Evolutionary conservation across 2,113 vertebrate genomes (phyloP), one percentile per base, ranked within the genome.

Genomic region (Myrmecophaga tridactyla): DNA sequence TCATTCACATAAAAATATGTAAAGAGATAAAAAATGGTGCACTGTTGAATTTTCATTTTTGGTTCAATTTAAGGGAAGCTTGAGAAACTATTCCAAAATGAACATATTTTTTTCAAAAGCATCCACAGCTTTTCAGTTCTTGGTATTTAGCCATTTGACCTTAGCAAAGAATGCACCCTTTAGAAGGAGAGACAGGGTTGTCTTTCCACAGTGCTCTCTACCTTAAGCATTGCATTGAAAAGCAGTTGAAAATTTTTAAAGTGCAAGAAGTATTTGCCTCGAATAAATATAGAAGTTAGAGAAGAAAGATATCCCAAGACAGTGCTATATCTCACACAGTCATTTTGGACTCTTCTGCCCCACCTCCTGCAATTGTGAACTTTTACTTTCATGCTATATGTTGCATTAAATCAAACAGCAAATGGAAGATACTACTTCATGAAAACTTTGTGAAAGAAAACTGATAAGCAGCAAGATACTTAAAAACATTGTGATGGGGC

Each of bases 1-100:
- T 97, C 73, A 97, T 97, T 96, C 60, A 94, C 60, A 97, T 97
- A 98, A 98, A 97, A 98, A 89, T 97, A 96, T 87, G 39, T 92
- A 97, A 96, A 92, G 56, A 93, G 94, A 92, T 86, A 94, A 56
- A 94, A 98, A 98, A 90, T 53, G 82, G 58, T 63, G 81, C 93
- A 93, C 70, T 95, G 97, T 96, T 98, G 95, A 98, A 91, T 97
- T 86, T 95, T 97, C 90, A 97, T 69, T 95, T 97, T 25, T 94
- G 34, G 48, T 94, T 96, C 78, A 78, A 69, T 87, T 34, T 96
- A 95, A 90, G 72, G 18, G 77, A 98, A 6, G 81, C 43, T 90
- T 90, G 94, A 86, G 95, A 96, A 96, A 94, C 73, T 86, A 27
- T 95, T 84, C 10, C 69, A 91, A 90, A 95, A 34, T 60, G 31